Base-by-base conservation (phyloP, 2,113 vertebrate genomes). In the Austrofundulus limnaeus region DNA sequence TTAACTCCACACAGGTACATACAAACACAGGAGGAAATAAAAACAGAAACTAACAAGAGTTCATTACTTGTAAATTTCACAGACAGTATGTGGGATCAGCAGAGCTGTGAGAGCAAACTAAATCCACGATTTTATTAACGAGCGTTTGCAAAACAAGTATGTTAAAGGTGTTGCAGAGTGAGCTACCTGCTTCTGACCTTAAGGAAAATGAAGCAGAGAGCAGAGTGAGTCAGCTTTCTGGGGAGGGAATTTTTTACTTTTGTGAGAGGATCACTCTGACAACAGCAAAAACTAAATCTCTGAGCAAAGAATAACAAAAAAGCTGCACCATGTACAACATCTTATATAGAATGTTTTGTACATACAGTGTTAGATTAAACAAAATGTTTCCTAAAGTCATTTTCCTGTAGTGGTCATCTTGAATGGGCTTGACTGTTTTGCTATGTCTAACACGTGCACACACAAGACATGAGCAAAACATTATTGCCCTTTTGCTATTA, bases 151-250 rank as follows among this genome's bases (percentile, higher is more conserved):
- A 78, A 80, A 61, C 28, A 66, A 73, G 63, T 63, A 48, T 70
- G 67, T 78, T 2, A 0, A 63, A 70, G 80, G 62, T n/a, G 13
- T 72, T 24, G 4, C 25, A 74, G 24, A 21, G 66, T 77, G 69
- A 38, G 54, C 38, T 21, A 37, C 42, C 7, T 51, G 34, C 39
- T 49, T 7, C 48, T 41, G 50, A 75, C 56, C 49, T 73, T 10
- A 45, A 65, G 45, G 48, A 78, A 11, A 19, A 65, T 19, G 1
- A 14, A 78, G 70, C 53, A 31, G 17, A 72, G 31, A 56, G 37
- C 25, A 50, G 16, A 43, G 38, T 24, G 16, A 61, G 47, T 42
- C 28, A 61, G 55, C 21, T 62, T 21, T 38, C 3, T 31, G 41
- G 15, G 11, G 57, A 23, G 54, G 28, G 42, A 56, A n/a, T 24